These are phyloP conservation scores for Papilio protenor DNA, from an alignment of 2,888 invertebrate species.

Conservation along the genomic window DNA sequence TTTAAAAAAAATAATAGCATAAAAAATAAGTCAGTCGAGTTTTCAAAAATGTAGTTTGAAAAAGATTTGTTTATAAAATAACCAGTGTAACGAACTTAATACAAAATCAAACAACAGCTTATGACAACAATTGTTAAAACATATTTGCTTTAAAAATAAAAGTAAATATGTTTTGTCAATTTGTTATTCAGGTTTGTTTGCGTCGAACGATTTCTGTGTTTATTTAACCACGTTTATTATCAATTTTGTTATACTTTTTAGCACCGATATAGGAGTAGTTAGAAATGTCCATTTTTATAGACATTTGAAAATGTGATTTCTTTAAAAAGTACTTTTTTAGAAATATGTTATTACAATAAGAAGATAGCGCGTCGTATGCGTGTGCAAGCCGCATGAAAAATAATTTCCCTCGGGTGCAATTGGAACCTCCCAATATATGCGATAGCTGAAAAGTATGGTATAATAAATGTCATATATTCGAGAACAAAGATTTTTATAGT, in stretches of 20 bases:
- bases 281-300: neutral
- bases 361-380: neutral
- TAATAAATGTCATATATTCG: neutral
- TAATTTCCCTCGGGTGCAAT: slow-evolving; percentile 26
- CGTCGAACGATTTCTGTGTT: neutral
- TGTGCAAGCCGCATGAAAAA: neutral
- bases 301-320: neutral
- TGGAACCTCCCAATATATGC: slow-evolving; percentile 5
- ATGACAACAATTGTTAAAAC: no score
- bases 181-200: neutral
- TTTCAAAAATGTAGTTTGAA: neutral
- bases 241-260: neutral
- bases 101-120: neutral
- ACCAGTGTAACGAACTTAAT: neutral
- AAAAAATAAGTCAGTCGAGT: neutral
- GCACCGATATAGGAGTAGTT: neutral
- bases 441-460: slow-evolving; percentile 5
- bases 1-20: no score
- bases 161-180: neutral
- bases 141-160: neutral
- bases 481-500: neutral
- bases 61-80: neutral
- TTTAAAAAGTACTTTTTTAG: neutral
- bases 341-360: neutral
- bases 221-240: neutral